Percentiles rank a stretch among this genome's conserved stretches.
Evolutionary conservation across 2,888 invertebrate genomes (phyloP).

Genomic region (Ashinkailepas kermadecensis): DNA sequence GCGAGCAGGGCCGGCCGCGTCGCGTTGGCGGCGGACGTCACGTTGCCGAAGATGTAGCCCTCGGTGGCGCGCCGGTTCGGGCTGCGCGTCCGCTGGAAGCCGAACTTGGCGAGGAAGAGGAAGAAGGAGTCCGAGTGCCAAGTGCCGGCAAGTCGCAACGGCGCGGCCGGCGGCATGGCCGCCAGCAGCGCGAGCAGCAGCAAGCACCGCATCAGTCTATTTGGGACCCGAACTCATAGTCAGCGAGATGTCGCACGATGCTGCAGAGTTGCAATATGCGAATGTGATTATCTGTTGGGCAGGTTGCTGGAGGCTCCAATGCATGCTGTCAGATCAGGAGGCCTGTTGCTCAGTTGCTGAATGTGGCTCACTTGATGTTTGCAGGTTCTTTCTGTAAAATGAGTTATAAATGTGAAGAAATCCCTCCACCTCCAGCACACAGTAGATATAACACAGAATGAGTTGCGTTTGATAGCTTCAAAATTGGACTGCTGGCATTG

Average conservation of each 20-base stretch:
- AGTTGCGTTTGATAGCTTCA: too few relatives aligned
- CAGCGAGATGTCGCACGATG: not conserved
- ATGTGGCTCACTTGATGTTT: not conserved
- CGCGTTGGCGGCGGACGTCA: slow-evolving; percentile 53
- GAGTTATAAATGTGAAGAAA: too few relatives aligned
- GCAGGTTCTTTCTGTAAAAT: not conserved
- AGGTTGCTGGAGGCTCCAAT: too few relatives aligned
- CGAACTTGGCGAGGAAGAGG: slow-evolving; percentile 88
- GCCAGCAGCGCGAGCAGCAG: not conserved
- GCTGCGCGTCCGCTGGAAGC: slow-evolving; percentile 89
- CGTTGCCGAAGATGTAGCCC: slow-evolving; percentile 94
- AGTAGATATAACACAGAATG: too few relatives aligned
- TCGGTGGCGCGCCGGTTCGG: slow-evolving; percentile 75
- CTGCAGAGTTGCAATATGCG: not conserved
- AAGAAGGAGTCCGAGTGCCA: slow-evolving; percentile 57
- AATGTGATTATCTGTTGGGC: not conserved
- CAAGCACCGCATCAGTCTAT: not conserved
- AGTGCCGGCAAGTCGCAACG: slow-evolving; percentile 26
- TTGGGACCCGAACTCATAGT: not conserved
- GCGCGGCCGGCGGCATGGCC: not conserved
- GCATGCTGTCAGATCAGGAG: not conserved
- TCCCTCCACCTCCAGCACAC: too few relatives aligned
- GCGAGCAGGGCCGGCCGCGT: slow-evolving; percentile 64
- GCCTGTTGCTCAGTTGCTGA: not conserved
- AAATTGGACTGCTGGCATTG: too few relatives aligned